Evolutionary conservation across 1,140 invertebrate species (phyloP).

Genomic region (Ladona fulva): DNA sequence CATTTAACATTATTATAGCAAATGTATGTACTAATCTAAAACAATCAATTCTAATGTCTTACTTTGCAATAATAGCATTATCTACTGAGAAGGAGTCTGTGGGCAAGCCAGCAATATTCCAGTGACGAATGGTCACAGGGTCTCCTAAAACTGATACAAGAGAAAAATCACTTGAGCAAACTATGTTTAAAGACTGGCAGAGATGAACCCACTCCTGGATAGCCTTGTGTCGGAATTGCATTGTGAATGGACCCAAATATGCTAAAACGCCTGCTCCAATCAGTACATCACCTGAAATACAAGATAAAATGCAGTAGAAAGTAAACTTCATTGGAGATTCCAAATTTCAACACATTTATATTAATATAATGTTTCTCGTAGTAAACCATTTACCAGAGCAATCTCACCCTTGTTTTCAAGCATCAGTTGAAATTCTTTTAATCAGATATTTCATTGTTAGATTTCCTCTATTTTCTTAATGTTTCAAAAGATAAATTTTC

Average conservation of each 20-base stretch:
- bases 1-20: no score
- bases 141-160: slow-evolving; percentile 69
- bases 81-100: slow-evolving; percentile 84
- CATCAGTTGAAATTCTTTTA: no score
- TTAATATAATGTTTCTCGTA: no score
- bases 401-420: no score
- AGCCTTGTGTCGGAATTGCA: slow-evolving; percentile 58
- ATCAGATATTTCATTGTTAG: no score
- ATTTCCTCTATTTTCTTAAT: no score
- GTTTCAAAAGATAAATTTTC: no score
- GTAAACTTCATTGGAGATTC: no score
- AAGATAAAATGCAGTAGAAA: slow-evolving; percentile 17
- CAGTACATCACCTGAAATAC: slow-evolving; percentile 65
- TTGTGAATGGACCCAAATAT: slow-evolving; percentile 85
- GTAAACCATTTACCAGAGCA: no score
- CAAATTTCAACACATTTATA: no score
- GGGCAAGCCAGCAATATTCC: slow-evolving; percentile 86
- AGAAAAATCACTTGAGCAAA: slow-evolving; percentile 64
- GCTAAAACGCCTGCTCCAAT: slow-evolving; percentile 81
- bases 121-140: slow-evolving; percentile 75
- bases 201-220: slow-evolving; percentile 63
- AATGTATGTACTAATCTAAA: no score
- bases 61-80: slow-evolving; percentile 84
- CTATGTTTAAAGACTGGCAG: slow-evolving; percentile 55
- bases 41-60: slow-evolving; percentile 23